phyloP scores from a whole-genome alignment of 2,113 vertebrate genomes.

The Rhipidura dahli region DNA sequence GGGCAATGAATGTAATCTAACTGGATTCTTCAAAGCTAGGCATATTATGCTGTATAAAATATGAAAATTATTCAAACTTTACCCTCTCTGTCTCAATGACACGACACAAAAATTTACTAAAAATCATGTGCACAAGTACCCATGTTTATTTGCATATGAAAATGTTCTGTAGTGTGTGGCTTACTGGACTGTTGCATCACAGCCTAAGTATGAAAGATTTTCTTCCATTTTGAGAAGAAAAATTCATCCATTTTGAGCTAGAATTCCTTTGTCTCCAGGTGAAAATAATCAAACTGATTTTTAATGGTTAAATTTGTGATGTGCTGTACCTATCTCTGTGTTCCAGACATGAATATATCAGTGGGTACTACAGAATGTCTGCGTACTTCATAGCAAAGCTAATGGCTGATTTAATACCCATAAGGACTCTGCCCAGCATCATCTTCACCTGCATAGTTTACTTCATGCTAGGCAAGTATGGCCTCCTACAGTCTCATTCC shows the following conservation, averaged over 20 bases:
- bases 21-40: not conserved
- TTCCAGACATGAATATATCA: conserved; percentile 92
- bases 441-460: conserved; percentile 86
- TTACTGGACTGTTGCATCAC: not conserved
- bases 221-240: not conserved
- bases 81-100: not conserved
- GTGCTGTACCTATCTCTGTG: not conserved
- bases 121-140: not conserved
- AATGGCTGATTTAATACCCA: conserved; percentile 84
- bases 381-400: conserved; percentile 90
- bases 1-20: not conserved
- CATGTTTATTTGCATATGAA: not conserved
- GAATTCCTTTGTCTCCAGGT: not conserved
- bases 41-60: not conserved
- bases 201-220: not conserved
- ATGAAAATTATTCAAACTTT: not conserved
- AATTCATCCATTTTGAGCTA: not conserved
- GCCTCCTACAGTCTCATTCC: not conserved
- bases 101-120: not conserved
- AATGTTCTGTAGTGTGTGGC: not conserved
- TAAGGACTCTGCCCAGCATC: conserved; percentile 84
- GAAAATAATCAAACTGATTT: not conserved
- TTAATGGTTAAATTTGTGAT: not conserved
- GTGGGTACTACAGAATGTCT: conserved; percentile 91
- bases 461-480: conserved; percentile 87